Base-by-base conservation (phyloP, 2,888 invertebrate species). In the Julus scanicus region DNA sequence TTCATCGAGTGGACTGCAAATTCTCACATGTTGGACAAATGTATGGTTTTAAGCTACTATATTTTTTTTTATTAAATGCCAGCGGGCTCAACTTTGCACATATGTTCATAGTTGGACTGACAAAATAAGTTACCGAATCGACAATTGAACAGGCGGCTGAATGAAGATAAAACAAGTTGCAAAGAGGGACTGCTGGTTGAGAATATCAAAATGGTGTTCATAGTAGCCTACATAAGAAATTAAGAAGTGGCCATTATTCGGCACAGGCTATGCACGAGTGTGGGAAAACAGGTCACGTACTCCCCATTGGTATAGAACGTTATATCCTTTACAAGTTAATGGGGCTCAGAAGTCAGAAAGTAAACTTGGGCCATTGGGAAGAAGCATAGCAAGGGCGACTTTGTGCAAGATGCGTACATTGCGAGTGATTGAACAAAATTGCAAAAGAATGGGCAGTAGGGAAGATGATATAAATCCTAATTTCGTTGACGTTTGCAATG, bases 321-420 rank as follows among this genome's bases (percentile, higher is more conserved):
- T 80, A 80, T 80, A 80, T 80, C 80, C 80, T 80, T 80, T 80
- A 80, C 80, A 80, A 80, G 80, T 80, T 80, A 80, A 80, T 80
- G 80, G 80, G 80, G 80, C 80, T 80, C 13, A 80, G 80, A 80
- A 80, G 80, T 80, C 37, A 37, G 80, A 80, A 80, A 80, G 80
- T 80, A 80, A 80, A 80, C 80, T 80, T 37, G 37, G 13, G 80
- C 80, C 37, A 80, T 13, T 80, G 80, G 80, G 71, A 71, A 71
- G 71, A 4, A 17, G 15, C 20, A 44, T 71, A 8, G 80, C 80
- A 80, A 29, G n/a, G 80, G 29, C 80, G 37, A 20, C 29, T 80
- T 11, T 37, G 3, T 80, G 9, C 20, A 3, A 80, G 80, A 37
- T 80, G 71, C 71, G 71, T 29, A 29, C 71, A 71, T 80, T 29